These are phyloP conservation scores for Xenentodon cancila DNA, from an alignment of 2,797 vertebrate genomes.

Conservation along the genomic window DNA sequence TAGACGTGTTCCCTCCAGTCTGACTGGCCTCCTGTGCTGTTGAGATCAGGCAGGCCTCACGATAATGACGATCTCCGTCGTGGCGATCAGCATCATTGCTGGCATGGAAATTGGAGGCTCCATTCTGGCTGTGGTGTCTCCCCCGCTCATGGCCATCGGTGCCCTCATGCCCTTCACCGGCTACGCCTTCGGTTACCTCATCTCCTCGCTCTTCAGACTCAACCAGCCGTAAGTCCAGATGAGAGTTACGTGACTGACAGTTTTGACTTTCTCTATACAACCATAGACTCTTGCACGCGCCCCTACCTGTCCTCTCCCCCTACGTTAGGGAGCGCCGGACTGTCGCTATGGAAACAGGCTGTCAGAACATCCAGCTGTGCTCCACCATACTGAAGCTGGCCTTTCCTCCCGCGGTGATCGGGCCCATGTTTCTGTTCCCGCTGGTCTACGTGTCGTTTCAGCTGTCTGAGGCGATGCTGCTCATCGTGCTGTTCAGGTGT, in stretches of 20 bases:
- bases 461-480: conserved; percentile 71
- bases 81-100: conserved; percentile 48
- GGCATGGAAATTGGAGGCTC: conserved; percentile 29
- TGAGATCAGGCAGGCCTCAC: conserved; percentile 72
- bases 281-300: conserved; percentile 13
- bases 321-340: conserved; percentile 77
- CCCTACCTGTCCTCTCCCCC: no score
- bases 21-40: not conserved
- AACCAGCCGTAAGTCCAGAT: conserved; percentile 67
- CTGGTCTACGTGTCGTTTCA: conserved; percentile 79
- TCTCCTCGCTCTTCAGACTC: conserved; percentile 81
- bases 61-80: conserved; percentile 44
- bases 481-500: conserved; percentile 74
- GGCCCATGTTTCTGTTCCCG: conserved; percentile 84
- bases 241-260: not conserved
- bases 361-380: conserved; percentile 85
- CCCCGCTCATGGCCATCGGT: conserved; percentile 73
- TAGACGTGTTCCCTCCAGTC: no score
- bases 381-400: conserved; percentile 79
- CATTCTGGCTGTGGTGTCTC: conserved; percentile 63
- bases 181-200: conserved; percentile 81
- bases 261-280: conserved; percentile 14
- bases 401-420: conserved; percentile 75
- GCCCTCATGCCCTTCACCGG: conserved; percentile 85
- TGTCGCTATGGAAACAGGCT: conserved; percentile 85